Evolutionary conservation across 64 coral and sea anemone species (phyloP).

Genomic region (Pocillopora verrucosa): DNA sequence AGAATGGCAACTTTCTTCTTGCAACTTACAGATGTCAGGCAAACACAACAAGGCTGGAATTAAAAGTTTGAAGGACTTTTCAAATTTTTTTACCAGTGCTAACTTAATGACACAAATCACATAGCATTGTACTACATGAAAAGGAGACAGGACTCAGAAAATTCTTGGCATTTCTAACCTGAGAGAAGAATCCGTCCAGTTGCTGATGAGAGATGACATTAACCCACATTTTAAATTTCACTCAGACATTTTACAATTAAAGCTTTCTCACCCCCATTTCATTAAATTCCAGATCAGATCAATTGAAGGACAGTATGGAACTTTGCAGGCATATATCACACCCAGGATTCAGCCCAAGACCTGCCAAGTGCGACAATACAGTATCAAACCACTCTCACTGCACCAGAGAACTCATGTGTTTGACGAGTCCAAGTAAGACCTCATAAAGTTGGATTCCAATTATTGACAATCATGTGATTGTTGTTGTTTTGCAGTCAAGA

Average conservation of each 20-base stretch:
- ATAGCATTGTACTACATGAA: no score
- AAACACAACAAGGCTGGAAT: slow-evolving; percentile 96
- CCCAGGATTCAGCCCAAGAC: slow-evolving; percentile 97
- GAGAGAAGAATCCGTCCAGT: no score
- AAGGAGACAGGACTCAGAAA: no score
- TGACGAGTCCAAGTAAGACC: slow-evolving; percentile 88
- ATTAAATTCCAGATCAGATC: slow-evolving; percentile 77
- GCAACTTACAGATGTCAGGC: slow-evolving; percentile 98
- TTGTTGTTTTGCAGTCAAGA: no score
- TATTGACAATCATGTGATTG: background rate
- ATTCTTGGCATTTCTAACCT: no score
- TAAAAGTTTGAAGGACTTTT: slow-evolving; percentile 51
- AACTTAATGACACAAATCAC: no score
- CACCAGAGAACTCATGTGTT: slow-evolving; percentile 95
- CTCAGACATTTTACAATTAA: no score
- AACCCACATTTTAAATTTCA: no score
- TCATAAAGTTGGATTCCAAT: background rate
- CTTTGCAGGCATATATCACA: slow-evolving; percentile 92
- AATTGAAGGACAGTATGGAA: slow-evolving; percentile 97
- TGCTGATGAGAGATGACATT: no score
- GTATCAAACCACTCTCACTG: slow-evolving; percentile 95
- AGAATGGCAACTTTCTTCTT: slow-evolving; percentile 96
- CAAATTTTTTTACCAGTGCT: background rate
- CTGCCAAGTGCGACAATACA: slow-evolving; percentile 92
- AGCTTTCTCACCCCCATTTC: background rate